These are phyloP conservation scores for Pelodiscus sinensis DNA, from an alignment of 2,113 vertebrate species.

Conservation along the genomic window DNA sequence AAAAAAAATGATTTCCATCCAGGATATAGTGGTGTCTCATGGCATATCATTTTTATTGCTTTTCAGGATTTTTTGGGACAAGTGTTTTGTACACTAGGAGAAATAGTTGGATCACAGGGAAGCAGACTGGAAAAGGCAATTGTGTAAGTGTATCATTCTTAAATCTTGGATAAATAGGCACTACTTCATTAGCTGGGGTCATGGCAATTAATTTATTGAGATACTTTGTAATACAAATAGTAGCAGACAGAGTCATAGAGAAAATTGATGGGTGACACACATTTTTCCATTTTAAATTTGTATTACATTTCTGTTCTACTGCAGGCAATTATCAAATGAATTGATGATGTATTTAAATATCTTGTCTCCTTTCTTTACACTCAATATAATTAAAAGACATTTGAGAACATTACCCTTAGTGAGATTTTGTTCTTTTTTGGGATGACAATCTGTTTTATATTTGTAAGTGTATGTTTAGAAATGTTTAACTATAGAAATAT, in stretches of 20 bases:
- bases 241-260: neutral
- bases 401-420: neutral
- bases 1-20: neutral
- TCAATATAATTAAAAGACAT: neutral
- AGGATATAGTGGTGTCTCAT: slow-evolving; percentile 14
- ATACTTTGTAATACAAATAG: fast-evolving
- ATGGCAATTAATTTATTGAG: neutral
- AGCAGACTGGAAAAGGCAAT: slow-evolving; percentile 92
- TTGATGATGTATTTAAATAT: neutral
- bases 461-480: neutral
- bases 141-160: slow-evolving; percentile 84
- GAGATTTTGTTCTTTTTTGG: neutral
- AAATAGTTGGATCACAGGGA: slow-evolving; percentile 94
- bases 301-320: neutral
- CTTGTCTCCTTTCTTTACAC: neutral
- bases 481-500: neutral
- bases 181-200: neutral
- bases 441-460: neutral
- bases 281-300: neutral
- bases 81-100: slow-evolving; percentile 92
- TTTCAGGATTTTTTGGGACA: slow-evolving; percentile 97
- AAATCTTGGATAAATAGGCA: neutral
- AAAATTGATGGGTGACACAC: neutral
- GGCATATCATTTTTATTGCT: slow-evolving; percentile 37
- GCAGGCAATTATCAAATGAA: neutral